Evolutionary conservation across 1,140 invertebrate species (phyloP), one percentile per base, ranked within the genome.

Genomic region (Microplitis mediator): DNA sequence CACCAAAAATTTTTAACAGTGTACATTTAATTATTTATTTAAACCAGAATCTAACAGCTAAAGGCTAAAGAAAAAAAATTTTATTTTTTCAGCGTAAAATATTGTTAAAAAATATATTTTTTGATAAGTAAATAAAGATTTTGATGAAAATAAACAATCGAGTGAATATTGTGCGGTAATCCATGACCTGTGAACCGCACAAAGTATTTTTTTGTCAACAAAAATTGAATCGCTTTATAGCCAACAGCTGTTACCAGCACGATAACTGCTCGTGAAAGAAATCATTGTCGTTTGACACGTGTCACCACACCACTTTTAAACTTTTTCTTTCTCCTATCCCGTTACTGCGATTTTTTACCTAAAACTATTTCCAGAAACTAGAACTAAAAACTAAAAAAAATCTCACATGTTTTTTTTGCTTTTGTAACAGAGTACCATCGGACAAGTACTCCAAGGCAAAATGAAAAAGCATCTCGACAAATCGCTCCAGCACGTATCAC

Each of bases 201-300:
- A 60, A 60, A 60, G 23, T 5, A 31, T 31, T 34, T 34, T 34
- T 32, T 31, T 60, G 58, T 60, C 23, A 23, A 23, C 31, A 13
- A 60, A 23, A 60, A 60, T 60, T 8, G 6, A 60, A 60, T 60
- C 6, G 6, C 23, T 60, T 60, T 60, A 60, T 60, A 60, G 9
- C 58, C 58, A 34, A 60, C 58, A 60, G 58, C 58, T 31, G 58
- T 32, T 60, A 13, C 31, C 23, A 8, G 9, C 23, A 60, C 23
- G 58, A 60, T 51, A 69, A 69, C 68, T 61, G 16, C 60, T 32
- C 4, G 32, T 61, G 11, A 69, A 54, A 51, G 68, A 23, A 60
- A 56, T 56, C 66, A 68, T 68, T 58, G 35, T 35, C 4, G 36
- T 61, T 58, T 56, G 32, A 8, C 51, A 68, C 51, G 52, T 69